Percentiles rank a stretch among this genome's conserved stretches.
Conservation (phyloP, 2,113 vertebrate genomes). For the Dunckerocampus dactyliophorus region DNA sequence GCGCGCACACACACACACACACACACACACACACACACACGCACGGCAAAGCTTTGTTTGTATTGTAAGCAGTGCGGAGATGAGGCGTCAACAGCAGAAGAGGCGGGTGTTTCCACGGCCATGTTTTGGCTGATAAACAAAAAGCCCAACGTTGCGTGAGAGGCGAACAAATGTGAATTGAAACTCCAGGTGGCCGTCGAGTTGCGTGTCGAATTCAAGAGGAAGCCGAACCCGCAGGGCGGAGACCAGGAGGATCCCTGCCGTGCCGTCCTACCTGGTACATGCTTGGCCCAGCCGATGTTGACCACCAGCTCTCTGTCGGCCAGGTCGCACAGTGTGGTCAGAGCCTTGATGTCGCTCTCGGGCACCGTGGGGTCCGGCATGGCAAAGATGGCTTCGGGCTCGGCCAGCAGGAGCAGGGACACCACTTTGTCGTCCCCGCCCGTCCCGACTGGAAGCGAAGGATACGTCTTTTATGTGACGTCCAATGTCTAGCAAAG, state of each 20-base stretch:
- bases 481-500: neutral
- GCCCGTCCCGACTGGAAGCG: slow-evolving; percentile 46
- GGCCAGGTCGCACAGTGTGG: slow-evolving; percentile 94
- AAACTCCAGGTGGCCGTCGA: slow-evolving; percentile 44
- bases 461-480: neutral
- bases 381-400: slow-evolving; percentile 98
- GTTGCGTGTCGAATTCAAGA: slow-evolving; percentile 47
- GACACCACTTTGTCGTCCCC: slow-evolving; percentile 95
- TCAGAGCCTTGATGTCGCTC: slow-evolving; percentile 97
- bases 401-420: slow-evolving; percentile 93
- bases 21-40: slow-evolving; percentile 14
- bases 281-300: slow-evolving; percentile 99
- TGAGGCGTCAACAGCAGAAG: slow-evolving; percentile 61
- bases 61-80: slow-evolving; percentile 70
- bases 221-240: slow-evolving; percentile 6
- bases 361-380: slow-evolving; percentile 94
- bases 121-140: slow-evolving; percentile 55
- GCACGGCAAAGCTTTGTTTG: slow-evolving; percentile 61
- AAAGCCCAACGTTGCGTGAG: neutral
- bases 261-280: slow-evolving; percentile 80
- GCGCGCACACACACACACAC: slow-evolving; percentile 7
- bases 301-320: slow-evolving; percentile 96
- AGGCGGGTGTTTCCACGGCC: slow-evolving; percentile 63
- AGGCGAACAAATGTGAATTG: slow-evolving; percentile 43
- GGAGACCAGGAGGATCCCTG: neutral